Conservation (phyloP, 2,113 vertebrate species). For the Ranitomeya imitator region DNA sequence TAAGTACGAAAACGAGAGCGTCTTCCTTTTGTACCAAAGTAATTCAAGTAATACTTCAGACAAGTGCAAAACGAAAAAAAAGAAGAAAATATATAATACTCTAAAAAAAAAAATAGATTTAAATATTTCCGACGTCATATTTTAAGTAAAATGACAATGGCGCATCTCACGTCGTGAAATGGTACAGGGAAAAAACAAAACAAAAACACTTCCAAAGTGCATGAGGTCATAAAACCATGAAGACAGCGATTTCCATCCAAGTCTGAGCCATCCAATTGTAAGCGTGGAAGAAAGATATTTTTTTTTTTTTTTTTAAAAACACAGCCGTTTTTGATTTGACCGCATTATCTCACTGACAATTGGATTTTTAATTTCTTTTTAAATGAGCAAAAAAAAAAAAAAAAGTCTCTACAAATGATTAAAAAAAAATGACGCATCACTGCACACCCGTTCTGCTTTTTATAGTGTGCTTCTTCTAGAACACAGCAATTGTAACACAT, state of each 20-base stretch:
- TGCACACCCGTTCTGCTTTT: slow-evolving; percentile 57
- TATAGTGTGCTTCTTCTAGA: slow-evolving; percentile 62
- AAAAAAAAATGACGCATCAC: slow-evolving; percentile 49
- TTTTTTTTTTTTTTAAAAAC: no score
- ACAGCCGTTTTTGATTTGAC: background rate
- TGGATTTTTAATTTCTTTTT: slow-evolving; percentile 52
- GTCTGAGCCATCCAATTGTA: background rate
- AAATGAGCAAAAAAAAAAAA: slow-evolving; percentile 60
- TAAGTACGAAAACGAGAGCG: background rate
- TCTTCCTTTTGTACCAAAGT: slow-evolving; percentile 53
- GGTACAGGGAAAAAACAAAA: background rate
- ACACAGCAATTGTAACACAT: slow-evolving; percentile 71
- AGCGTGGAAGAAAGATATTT: background rate
- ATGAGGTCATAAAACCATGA: background rate
- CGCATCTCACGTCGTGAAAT: slow-evolving; percentile 28
- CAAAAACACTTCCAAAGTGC: slow-evolving; percentile 36
- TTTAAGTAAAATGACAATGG: slow-evolving; percentile 37
- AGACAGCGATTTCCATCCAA: background rate
- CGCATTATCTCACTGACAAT: background rate
- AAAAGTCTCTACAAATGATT: slow-evolving; percentile 45
- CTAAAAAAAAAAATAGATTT: slow-evolving; percentile 52
- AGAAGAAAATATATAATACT: slow-evolving; percentile 58
- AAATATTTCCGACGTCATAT: slow-evolving; percentile 55
- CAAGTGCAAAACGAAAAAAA: slow-evolving; percentile 69
- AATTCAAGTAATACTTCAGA: slow-evolving; percentile 74